A percentile compares a stretch with the other conserved stretches of the same genome.
phyloP scores from a whole-genome alignment of 2,113 vertebrate genomes.

The Calidris pygmaea region DNA sequence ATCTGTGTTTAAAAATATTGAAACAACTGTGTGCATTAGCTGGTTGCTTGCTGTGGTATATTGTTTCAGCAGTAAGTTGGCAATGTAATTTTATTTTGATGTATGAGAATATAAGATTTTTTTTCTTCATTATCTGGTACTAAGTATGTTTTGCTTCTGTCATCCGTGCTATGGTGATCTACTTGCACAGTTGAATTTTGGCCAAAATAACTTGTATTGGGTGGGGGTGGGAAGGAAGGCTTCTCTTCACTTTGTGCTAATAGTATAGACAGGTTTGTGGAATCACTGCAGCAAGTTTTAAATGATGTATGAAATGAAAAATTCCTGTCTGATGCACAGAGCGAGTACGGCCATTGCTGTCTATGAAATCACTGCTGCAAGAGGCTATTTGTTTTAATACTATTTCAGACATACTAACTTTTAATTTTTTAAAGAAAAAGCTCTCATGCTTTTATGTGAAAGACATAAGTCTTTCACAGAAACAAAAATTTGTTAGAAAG shows the following conservation, averaged over 20 bases:
- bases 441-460: not conserved
- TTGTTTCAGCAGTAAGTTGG: not conserved
- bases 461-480: not conserved
- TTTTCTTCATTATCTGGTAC: not conserved
- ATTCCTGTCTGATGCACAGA: constrained; percentile 63
- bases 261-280: constrained; percentile 52
- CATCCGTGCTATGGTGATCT: not conserved
- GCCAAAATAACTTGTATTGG: not conserved
- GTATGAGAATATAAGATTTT: not conserved
- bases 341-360: not conserved
- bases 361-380: not conserved
- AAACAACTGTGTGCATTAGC: not conserved
- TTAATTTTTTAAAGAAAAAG: constrained; percentile 37
- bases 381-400: constrained; percentile 60
- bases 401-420: constrained; percentile 32
- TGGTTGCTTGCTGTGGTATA: not conserved
- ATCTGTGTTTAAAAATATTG: not conserved
- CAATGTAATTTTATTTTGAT: not conserved
- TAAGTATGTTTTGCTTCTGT: not conserved
- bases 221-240: not conserved
- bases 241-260: not conserved
- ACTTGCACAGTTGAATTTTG: not conserved
- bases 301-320: constrained; percentile 79
- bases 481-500: not conserved
- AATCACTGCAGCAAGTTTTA: constrained; percentile 69